Conservation (phyloP, 2,888 invertebrate species). For the Acanthosepion pharaonis region DNA sequence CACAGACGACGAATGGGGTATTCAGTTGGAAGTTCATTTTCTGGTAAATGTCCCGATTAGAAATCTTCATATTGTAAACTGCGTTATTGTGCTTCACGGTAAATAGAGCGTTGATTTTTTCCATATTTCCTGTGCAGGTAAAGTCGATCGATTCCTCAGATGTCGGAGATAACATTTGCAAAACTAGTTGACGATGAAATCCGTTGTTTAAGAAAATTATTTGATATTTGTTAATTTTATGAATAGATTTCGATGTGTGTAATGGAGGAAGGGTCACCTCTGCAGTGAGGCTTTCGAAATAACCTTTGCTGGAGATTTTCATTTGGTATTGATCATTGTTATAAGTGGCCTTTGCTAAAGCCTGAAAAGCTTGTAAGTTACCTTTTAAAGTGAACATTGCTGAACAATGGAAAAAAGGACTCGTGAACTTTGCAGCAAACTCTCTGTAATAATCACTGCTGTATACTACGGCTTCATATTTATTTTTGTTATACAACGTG, state of each 20-base stretch:
- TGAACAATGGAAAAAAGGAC: neutral
- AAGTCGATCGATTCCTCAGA: neutral
- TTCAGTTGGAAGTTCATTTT: neutral
- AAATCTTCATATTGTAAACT: neutral
- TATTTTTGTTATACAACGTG: neutral
- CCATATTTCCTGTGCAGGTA: neutral
- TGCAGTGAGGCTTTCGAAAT: neutral
- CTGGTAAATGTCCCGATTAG: neutral
- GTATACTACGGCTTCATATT: neutral
- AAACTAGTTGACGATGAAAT: neutral
- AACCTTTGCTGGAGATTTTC: neutral
- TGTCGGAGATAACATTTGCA: neutral
- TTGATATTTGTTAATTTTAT: neutral
- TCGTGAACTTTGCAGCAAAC: neutral
- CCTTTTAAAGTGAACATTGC: neutral
- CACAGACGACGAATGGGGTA: neutral
- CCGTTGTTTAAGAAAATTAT: neutral
- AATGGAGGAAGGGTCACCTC: neutral
- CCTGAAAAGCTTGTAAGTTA: neutral
- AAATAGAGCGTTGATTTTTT: neutral
- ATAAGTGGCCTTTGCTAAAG: neutral
- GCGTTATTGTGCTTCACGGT: neutral
- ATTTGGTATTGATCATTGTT: neutral
- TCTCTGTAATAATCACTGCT: neutral
- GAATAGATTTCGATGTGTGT: neutral